These are phyloP conservation scores for Athalia cordata DNA, from an alignment of 2,888 invertebrate species.

Conservation along the genomic window DNA sequence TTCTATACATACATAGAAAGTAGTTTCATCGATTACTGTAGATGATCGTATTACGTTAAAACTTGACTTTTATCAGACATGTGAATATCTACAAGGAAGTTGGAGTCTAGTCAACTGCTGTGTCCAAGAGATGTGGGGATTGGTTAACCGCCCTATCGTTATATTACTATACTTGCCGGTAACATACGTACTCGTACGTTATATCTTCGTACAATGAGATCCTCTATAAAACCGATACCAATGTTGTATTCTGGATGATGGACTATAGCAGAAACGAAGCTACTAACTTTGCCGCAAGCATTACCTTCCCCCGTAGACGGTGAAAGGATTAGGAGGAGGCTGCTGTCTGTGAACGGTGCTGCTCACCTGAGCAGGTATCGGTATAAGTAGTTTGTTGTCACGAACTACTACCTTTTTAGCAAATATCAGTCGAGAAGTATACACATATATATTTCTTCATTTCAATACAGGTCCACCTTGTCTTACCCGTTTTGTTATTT, in stretches of 20 bases:
- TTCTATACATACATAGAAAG: too few relatives aligned
- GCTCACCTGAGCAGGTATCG: slow-evolving; percentile 33
- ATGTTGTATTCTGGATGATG: background rate
- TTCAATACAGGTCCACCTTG: slow-evolving; percentile 19
- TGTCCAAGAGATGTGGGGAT: too few relatives aligned
- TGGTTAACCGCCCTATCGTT: too few relatives aligned
- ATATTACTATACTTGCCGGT: too few relatives aligned
- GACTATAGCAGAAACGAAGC: slow-evolving; percentile 9
- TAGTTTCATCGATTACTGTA: too few relatives aligned
- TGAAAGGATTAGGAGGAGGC: slow-evolving; percentile 43
- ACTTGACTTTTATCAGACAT: too few relatives aligned
- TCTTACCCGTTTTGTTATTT: background rate
- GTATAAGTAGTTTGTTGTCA: background rate
- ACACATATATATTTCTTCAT: slow-evolving; percentile 9
- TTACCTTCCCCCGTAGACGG: slow-evolving; percentile 10
- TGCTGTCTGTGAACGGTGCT: slow-evolving; percentile 3
- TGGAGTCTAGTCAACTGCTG: too few relatives aligned
- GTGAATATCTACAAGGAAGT: too few relatives aligned
- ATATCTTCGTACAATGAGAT: slow-evolving; percentile 36
- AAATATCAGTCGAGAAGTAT: background rate
- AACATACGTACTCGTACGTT: too few relatives aligned
- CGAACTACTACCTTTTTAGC: slow-evolving; percentile 21
- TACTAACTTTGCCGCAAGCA: slow-evolving; percentile 37
- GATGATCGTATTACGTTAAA: too few relatives aligned
- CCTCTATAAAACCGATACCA: slow-evolving; percentile 28